These are phyloP conservation scores for Drosophila grimshawi DNA, from an alignment of 1,140 invertebrate genomes.

Conservation along the genomic window DNA sequence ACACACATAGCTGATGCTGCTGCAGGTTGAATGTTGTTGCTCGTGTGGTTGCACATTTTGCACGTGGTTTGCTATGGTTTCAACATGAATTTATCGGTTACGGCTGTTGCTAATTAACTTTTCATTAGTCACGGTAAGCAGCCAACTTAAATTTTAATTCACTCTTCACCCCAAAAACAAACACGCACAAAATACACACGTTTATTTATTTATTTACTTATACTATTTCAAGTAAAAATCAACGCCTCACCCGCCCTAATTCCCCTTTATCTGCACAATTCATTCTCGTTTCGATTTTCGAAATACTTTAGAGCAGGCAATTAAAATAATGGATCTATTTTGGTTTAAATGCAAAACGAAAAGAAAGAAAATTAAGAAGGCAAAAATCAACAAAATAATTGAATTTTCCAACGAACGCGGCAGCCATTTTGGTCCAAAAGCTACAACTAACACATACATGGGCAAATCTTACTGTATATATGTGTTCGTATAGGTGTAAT, in stretches of 20 bases:
- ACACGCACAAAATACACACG: conserved; percentile 13
- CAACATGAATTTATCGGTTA: conserved; percentile 19
- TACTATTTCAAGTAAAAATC: conserved; percentile 35
- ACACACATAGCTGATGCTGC: conserved; percentile 5
- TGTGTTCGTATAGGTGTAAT: background rate
- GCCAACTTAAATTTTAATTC: conserved; percentile 57
- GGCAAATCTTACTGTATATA: background rate
- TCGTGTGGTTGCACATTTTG: conserved; percentile 14
- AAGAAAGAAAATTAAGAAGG: conserved; percentile 11
- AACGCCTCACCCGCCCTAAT: background rate
- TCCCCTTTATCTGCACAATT: conserved; percentile 6
- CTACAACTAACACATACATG: conserved; percentile 13
- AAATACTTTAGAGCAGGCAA: conserved; percentile 80
- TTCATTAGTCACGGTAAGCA: conserved; percentile 63
- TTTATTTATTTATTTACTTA: conserved; percentile 49
- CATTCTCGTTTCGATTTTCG: conserved; percentile 56
- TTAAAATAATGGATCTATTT: conserved; percentile 82
- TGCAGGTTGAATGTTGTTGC: background rate
- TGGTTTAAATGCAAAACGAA: conserved; percentile 52
- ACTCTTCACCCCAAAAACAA: conserved; percentile 13
- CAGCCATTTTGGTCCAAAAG: conserved; percentile 59
- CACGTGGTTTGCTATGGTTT: conserved; percentile 18
- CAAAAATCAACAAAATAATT: conserved; percentile 38
- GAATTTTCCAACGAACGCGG: conserved; percentile 40
- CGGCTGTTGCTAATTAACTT: conserved; percentile 66